Conservation (phyloP, 2,888 invertebrate genomes). For the Sialis fuliginosa region DNA sequence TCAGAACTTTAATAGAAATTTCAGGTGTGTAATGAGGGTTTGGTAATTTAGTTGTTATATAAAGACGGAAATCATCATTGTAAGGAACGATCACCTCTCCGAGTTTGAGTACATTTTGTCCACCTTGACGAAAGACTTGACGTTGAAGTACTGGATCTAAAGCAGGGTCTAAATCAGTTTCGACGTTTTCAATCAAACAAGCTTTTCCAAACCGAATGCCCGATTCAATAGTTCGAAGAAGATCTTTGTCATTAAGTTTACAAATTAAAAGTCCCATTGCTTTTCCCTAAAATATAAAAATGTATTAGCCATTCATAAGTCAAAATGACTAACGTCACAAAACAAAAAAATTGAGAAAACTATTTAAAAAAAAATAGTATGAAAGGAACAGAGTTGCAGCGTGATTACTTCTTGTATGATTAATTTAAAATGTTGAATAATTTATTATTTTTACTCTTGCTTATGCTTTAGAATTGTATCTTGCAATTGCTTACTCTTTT, state of each 20-base stretch:
- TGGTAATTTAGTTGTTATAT: conserved; percentile 72
- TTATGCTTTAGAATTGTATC: too few relatives aligned
- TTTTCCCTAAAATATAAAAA: conserved; percentile 35
- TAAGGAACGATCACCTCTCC: conserved; percentile 75
- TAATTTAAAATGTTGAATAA: too few relatives aligned
- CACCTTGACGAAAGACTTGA: conserved; percentile 65
- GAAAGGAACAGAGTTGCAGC: background rate
- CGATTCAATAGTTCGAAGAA: conserved; percentile 49
- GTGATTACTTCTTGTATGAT: too few relatives aligned
- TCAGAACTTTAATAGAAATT: conserved; percentile 64
- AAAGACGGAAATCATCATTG: conserved; percentile 59
- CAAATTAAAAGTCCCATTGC: conserved; percentile 46
- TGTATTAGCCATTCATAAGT: conserved; percentile 20
- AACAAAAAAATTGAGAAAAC: too few relatives aligned
- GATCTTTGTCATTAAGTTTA: conserved; percentile 54
- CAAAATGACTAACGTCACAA: too few relatives aligned
- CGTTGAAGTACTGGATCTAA: conserved; percentile 66
- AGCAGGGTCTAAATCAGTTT: conserved; percentile 69
- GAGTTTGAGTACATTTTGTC: conserved; percentile 55
- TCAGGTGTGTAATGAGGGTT: conserved; percentile 85
- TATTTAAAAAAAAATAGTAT: conserved; percentile 2
- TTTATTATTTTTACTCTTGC: too few relatives aligned
- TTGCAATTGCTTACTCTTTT: too few relatives aligned
- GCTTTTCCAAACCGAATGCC: conserved; percentile 57
- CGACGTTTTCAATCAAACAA: conserved; percentile 69